A percentile compares a stretch with the other conserved stretches of the same genome.
Conservation (phyloP, 2,888 invertebrate genomes). For the Eretmocerus hayati region DNA sequence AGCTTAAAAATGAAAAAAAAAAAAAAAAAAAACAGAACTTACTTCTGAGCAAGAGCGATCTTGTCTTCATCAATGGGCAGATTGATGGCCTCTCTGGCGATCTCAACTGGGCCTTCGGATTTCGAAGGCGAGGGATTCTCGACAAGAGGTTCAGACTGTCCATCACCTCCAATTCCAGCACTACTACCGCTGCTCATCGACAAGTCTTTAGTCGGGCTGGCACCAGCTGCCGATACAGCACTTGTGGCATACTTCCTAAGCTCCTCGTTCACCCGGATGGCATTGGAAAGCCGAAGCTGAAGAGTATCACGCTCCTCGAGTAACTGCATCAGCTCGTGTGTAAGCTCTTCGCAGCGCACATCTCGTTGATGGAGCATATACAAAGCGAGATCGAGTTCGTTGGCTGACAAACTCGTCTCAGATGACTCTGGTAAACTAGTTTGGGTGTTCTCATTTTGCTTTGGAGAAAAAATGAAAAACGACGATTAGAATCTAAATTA, state of each 20-base stretch:
- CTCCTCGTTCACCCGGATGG: slow-evolving; percentile 67
- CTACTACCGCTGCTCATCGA: slow-evolving; percentile 1
- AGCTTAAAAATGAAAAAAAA: background rate
- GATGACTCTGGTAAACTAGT: too few species aligned
- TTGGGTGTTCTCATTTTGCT: too few species aligned
- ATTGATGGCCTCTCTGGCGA: slow-evolving; percentile 41
- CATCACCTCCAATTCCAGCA: background rate
- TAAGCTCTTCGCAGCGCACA: slow-evolving; percentile 78
- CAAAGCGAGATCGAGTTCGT: slow-evolving; percentile 69
- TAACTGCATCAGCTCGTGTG: slow-evolving; percentile 71
- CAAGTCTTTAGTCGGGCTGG: slow-evolving; percentile 23
- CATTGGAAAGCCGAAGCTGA: slow-evolving; percentile 74
- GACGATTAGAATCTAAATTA: too few species aligned
- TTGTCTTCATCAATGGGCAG: slow-evolving; percentile 35
- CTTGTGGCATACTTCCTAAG: slow-evolving; percentile 38
- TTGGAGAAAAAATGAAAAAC: too few species aligned
- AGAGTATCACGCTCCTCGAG: slow-evolving; percentile 80
- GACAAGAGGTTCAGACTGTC: slow-evolving; percentile 25
- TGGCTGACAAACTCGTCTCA: slow-evolving; percentile 21
- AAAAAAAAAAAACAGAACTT: slow-evolving; percentile 23
- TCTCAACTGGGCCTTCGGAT: slow-evolving; percentile 39
- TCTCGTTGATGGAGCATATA: slow-evolving; percentile 84
- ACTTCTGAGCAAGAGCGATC: slow-evolving; percentile 42
- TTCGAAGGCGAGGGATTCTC: slow-evolving; percentile 36
- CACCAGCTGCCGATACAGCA: slow-evolving; percentile 3